A percentile compares a stretch with the other conserved stretches of the same genome.
Conservation (phyloP, 2,113 vertebrate genomes). For the Burhinus oedicnemus region DNA sequence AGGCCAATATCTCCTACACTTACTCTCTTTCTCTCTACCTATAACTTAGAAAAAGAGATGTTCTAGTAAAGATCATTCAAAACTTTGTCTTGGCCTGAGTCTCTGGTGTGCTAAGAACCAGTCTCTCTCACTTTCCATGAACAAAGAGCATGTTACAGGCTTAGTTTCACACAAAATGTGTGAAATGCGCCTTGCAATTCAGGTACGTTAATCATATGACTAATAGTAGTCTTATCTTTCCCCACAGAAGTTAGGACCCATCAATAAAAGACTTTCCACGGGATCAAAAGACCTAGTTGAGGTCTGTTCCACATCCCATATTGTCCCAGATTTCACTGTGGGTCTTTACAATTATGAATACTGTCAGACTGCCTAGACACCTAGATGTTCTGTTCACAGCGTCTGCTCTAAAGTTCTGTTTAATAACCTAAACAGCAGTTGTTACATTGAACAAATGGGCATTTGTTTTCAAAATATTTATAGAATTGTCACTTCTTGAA, state of each 20-base stretch:
- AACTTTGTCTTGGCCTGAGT: background rate
- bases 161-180: background rate
- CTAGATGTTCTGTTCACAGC: background rate
- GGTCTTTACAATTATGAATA: background rate
- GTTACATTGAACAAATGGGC: too few relatives aligned
- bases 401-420: background rate
- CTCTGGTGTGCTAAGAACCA: background rate
- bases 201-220: background rate
- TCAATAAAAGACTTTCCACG: background rate
- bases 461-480: background rate
- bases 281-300: background rate
- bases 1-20: background rate
- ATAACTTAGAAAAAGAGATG: background rate
- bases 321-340: background rate
- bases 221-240: background rate
- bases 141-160: background rate
- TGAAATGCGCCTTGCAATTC: background rate
- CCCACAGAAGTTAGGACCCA: background rate
- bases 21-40: background rate
- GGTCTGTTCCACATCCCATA: background rate
- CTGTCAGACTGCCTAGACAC: background rate
- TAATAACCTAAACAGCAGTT: background rate
- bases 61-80: background rate
- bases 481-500: background rate
- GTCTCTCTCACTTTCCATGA: background rate